A percentile compares a stretch with the other conserved stretches of the same genome.
Conservation (phyloP, 2,797 vertebrate genomes). For the Cynodonichthys magdalenae region DNA sequence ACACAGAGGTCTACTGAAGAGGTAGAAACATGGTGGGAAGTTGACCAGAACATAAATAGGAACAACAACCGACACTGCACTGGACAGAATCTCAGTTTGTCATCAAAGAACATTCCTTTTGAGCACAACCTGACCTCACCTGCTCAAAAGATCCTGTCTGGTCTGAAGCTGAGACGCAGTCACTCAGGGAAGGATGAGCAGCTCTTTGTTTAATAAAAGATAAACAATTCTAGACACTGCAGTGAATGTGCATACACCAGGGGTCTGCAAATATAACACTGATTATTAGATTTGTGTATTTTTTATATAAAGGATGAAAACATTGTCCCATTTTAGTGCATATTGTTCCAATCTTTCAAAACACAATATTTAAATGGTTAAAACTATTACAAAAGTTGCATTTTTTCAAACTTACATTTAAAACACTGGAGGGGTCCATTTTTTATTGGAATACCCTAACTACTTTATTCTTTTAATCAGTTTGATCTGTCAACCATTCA, state of each 20-base stretch:
- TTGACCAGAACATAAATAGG: slow-evolving; percentile 46
- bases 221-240: not conserved
- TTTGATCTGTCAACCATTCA: slow-evolving; percentile 25
- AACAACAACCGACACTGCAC: slow-evolving; percentile 41
- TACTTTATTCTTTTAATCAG: slow-evolving; percentile 19
- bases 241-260: slow-evolving; percentile 6
- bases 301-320: not conserved
- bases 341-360: not conserved
- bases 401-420: slow-evolving; percentile 12
- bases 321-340: not conserved
- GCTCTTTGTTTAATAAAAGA: slow-evolving; percentile 75
- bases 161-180: slow-evolving; percentile 75
- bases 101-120: slow-evolving; percentile 47
- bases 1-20: slow-evolving; percentile 11
- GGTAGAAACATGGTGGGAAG: slow-evolving; percentile 17
- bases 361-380: not conserved
- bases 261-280: slow-evolving; percentile 4
- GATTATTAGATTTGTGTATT: not conserved
- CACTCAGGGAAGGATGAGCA: slow-evolving; percentile 77
- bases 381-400: not conserved
- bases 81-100: slow-evolving; percentile 41
- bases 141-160: slow-evolving; percentile 77
- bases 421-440: slow-evolving; percentile 11
- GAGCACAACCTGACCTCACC: slow-evolving; percentile 62
- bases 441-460: slow-evolving; percentile 10